Evolutionary conservation across 1,140 invertebrate species (phyloP).

Genomic region (Acromyrmex charruanus): DNA sequence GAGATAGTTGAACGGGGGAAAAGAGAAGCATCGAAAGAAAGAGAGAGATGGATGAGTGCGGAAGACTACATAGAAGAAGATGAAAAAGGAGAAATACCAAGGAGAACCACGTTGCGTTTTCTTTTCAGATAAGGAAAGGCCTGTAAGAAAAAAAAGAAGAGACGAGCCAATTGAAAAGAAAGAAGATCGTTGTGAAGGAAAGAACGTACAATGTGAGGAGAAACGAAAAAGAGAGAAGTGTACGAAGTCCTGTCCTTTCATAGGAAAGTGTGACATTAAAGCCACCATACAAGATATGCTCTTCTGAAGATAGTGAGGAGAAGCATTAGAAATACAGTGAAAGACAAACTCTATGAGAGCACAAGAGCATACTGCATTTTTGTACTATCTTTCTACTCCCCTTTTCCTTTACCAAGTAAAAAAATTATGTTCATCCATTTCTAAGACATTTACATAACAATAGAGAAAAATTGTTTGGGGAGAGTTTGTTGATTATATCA

Average conservation of each 20-base stretch:
- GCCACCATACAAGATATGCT: conserved; percentile 41
- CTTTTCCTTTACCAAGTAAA: neutral
- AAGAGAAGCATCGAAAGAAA: conserved; percentile 44
- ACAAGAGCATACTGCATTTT: conserved; percentile 39
- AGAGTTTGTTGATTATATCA: too few species aligned
- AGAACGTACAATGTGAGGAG: conserved; percentile 43
- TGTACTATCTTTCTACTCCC: neutral
- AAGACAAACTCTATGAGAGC: conserved; percentile 37
- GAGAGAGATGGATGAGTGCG: conserved; percentile 40
- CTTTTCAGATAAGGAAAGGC: conserved; percentile 66
- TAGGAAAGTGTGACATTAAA: conserved; percentile 49
- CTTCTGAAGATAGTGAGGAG: conserved; percentile 26
- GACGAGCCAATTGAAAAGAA: conserved; percentile 59
- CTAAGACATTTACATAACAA: neutral
- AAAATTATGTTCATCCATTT: conserved; percentile 8
- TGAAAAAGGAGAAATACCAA: conserved; percentile 50
- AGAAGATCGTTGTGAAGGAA: conserved; percentile 45
- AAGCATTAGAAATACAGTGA: conserved; percentile 36
- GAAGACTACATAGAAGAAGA: conserved; percentile 32
- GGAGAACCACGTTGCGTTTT: conserved; percentile 52
- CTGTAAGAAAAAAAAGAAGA: conserved; percentile 29
- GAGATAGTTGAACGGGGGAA: conserved; percentile 33
- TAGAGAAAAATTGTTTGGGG: neutral
- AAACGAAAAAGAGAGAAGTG: conserved; percentile 21
- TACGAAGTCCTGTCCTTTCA: conserved; percentile 31